Conservation (phyloP, 2,797 vertebrate genomes). For the Poecilia velifera region DNA sequence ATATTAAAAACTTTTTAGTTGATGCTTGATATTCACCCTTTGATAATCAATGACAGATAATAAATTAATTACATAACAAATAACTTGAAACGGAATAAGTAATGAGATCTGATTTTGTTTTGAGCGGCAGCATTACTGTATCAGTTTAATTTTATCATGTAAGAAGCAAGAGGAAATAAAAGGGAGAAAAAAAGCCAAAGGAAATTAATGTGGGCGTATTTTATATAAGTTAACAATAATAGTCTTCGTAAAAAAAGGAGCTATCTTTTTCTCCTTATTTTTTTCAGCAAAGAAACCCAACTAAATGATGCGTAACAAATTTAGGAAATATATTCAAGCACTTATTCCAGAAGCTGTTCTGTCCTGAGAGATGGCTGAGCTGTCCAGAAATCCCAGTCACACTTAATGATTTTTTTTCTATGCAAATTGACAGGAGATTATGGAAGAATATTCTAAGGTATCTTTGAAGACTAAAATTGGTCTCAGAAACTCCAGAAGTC, state of each 20-base stretch:
- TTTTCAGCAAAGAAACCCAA: constrained; percentile 28
- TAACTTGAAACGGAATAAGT: constrained; percentile 10
- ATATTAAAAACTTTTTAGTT: background rate
- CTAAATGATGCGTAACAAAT: constrained; percentile 42
- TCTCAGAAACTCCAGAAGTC: constrained; percentile 45
- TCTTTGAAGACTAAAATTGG: constrained; percentile 52
- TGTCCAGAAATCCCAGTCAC: constrained; percentile 43
- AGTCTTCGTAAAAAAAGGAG: constrained; percentile 10
- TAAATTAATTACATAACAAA: background rate
- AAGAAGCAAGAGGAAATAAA: constrained; percentile 7
- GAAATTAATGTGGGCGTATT: background rate
- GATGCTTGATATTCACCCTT: background rate
- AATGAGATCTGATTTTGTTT: constrained; percentile 2
- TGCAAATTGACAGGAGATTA: constrained; percentile 68
- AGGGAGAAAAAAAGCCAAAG: background rate
- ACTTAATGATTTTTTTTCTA: constrained; percentile 60
- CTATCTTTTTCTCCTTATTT: constrained; percentile 43
- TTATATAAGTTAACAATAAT: background rate
- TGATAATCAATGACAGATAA: background rate
- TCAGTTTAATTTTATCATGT: background rate
- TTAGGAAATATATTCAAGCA: constrained; percentile 42
- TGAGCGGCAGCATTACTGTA: background rate
- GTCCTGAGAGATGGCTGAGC: constrained; percentile 40
- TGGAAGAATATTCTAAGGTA: constrained; percentile 53
- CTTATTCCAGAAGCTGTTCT: constrained; percentile 36